Evolutionary conservation across 2,113 vertebrate genomes (phyloP).

Genomic region (Barnardius zonarius): DNA sequence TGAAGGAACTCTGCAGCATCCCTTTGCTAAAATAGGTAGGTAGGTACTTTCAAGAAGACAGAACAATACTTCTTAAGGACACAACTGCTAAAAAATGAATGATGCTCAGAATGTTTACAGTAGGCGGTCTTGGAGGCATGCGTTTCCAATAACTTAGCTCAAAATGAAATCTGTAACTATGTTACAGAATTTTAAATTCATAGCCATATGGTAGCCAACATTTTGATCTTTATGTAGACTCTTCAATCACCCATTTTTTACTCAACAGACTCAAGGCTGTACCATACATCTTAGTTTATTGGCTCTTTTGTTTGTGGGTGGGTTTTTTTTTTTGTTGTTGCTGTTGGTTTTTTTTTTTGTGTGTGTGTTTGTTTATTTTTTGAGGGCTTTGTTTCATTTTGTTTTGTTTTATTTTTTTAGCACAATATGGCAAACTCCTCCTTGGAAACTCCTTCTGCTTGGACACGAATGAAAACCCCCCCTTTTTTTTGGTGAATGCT

Average conservation of each 20-base stretch:
- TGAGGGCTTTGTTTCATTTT: too few relatives aligned
- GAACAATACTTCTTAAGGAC: neutral
- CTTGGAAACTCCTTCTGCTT: neutral
- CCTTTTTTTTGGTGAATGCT: neutral
- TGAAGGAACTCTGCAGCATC: neutral
- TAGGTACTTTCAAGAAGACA: neutral
- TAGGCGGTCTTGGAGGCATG: neutral
- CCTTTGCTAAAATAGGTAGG: neutral
- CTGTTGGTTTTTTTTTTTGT: too few relatives aligned
- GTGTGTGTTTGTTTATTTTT: too few relatives aligned
- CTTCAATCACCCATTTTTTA: too few relatives aligned
- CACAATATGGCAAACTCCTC: neutral
- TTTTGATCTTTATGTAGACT: neutral
- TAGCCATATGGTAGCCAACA: neutral
- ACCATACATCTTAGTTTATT: neutral
- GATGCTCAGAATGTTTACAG: accelerated
- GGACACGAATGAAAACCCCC: neutral
- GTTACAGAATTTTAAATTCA: neutral
- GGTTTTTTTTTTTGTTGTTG: too few relatives aligned
- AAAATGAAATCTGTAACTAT: neutral
- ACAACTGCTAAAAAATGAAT: neutral
- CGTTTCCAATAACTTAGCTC: neutral
- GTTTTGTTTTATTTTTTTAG: neutral
- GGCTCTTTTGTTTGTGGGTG: neutral
- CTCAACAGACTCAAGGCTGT: neutral